Evolutionary conservation across 2,888 invertebrate species (phyloP).

Genomic region (Drosophila pegasa): DNA sequence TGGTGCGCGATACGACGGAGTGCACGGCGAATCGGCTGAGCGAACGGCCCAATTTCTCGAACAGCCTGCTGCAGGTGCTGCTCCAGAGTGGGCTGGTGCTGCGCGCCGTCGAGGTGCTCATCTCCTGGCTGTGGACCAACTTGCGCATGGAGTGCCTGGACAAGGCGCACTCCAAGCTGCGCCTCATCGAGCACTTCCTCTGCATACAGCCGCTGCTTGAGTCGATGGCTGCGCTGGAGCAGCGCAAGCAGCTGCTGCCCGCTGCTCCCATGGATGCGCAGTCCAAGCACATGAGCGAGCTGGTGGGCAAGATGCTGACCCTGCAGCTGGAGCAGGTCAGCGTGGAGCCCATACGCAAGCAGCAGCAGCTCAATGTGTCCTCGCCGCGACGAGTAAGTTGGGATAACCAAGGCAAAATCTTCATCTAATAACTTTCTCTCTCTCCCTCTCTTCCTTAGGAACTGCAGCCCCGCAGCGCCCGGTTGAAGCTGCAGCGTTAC

Average conservation of each 20-base stretch:
- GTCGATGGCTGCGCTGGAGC: background rate
- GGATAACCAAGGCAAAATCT: background rate
- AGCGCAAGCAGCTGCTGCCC: background rate
- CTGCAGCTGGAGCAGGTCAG: conserved; percentile 51
- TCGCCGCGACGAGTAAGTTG: conserved; percentile 47
- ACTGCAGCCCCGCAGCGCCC: background rate
- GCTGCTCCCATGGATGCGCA: conserved; percentile 32
- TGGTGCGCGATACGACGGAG: conserved; percentile 76
- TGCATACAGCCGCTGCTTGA: conserved; percentile 38
- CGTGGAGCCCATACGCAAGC: conserved; percentile 77
- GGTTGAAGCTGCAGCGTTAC: conserved; percentile 58
- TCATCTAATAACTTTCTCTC: background rate
- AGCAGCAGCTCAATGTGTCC: conserved; percentile 49
- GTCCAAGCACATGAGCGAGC: conserved; percentile 38
- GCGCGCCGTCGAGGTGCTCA: conserved; percentile 76
- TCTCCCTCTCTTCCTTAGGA: conserved; percentile 5
- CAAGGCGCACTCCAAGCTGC: conserved; percentile 74
- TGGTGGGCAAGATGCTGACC: conserved; percentile 44
- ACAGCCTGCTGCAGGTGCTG: conserved; percentile 69
- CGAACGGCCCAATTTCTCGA: conserved; percentile 72
- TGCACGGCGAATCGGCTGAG: conserved; percentile 81
- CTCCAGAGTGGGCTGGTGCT: conserved; percentile 74
- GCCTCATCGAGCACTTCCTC: conserved; percentile 70
- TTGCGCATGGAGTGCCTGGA: conserved; percentile 81
- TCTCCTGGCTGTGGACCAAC: conserved; percentile 79